These are phyloP conservation scores for Drosophila dunni DNA, from an alignment of 1,140 invertebrate species.

Conservation along the genomic window DNA sequence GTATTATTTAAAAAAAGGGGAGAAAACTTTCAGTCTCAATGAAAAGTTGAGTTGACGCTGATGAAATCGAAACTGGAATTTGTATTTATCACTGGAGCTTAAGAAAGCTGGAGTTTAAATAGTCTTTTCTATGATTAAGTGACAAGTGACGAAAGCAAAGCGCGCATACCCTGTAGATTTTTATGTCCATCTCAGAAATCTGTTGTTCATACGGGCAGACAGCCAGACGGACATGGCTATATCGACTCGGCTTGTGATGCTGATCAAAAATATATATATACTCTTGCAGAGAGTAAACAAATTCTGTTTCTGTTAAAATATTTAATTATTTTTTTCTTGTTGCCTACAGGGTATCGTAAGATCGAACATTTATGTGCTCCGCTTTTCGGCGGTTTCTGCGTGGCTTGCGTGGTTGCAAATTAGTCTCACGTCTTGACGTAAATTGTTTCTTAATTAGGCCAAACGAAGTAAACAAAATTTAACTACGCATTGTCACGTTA, in stretches of 20 bases:
- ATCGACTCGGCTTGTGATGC: too few species aligned
- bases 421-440: constrained; percentile 9
- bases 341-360: not conserved
- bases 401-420: constrained; percentile 8
- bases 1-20: constrained; percentile 16
- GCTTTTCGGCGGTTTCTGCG: not conserved
- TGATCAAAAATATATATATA: too few species aligned
- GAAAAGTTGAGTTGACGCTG: constrained; percentile 4
- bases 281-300: too few species aligned
- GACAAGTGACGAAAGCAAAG: too few species aligned
- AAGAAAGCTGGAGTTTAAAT: too few species aligned
- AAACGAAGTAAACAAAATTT: constrained; percentile 4
- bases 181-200: too few species aligned
- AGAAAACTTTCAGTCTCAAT: constrained; percentile 22
- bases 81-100: not conserved
- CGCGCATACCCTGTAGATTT: constrained; percentile 20
- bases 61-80: constrained; percentile 17
- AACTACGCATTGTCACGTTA: constrained; percentile 25
- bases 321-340: too few species aligned
- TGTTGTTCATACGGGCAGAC: too few species aligned
- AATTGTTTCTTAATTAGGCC: constrained; percentile 44
- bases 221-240: too few species aligned
- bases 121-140: too few species aligned
- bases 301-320: too few species aligned
- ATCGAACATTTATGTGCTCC: not conserved